Base-by-base conservation (phyloP, 2,888 invertebrate genomes). In the Creontiades dilutus region DNA sequence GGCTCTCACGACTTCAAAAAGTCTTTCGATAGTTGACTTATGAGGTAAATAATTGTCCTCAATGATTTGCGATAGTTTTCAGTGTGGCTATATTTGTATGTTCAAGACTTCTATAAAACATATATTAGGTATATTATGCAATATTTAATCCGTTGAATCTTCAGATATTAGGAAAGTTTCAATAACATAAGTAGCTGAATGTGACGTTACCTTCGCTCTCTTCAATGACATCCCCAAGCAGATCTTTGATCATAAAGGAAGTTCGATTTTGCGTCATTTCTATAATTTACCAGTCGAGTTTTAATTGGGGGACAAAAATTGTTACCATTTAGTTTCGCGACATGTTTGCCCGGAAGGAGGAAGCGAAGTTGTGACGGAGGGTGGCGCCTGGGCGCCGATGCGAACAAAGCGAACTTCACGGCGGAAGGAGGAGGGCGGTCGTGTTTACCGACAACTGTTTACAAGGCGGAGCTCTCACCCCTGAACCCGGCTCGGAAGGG, bases 221-320 rank as follows among this genome's bases (percentile, higher is more conserved):
- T 75, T 93, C 93, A 92, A 96, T 93, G 91, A 96, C 96, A 92
- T 97, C 97, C 16, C 97, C 96, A 87, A 97, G 94, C 80, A 97
- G 95, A 93, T 97, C 97, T 93, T 96, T 96, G 92, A 97, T 97
- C 91, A 97, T 94, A 93, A 97, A 97, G 13, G 97, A 97, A 28
- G 91, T 91, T 16, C 90, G 91, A 46, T 89, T 90, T 61, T 91
- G 91, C 61, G 91, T 90, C 92, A 92, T 92, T 90, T 90, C 90
- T 1, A 28, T 81, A 19, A 82, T 68, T 23, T 23, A n/a, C 23
- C 23, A 0, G 68, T 23, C 37, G 37, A 27, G 19, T 68, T 23
- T 68, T 61, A n/a, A 19, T 2, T n/a, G n/a, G 11, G 12, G 68
- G 13, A 16, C 1, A 52, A 52, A 68, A 68, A 23, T 7, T 23